Evolutionary conservation across 2,888 invertebrate species (phyloP), one percentile per base, ranked within the genome.

Genomic region (Doris montereyensis): DNA sequence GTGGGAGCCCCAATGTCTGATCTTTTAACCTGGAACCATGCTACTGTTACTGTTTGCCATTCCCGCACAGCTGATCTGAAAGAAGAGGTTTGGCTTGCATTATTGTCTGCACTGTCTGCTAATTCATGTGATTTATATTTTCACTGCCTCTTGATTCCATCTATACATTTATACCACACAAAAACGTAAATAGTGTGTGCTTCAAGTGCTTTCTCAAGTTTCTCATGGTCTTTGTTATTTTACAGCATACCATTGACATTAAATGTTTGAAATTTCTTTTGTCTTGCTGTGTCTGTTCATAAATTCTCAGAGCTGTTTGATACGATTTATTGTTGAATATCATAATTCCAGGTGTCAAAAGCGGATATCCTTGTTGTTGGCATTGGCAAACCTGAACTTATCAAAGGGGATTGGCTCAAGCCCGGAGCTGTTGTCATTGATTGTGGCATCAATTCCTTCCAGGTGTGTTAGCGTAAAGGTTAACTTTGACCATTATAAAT

Each of bases 301-400:
- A n/a, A n/a, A n/a, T n/a, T n/a, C n/a, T n/a, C n/a, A n/a, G n/a
- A n/a, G n/a, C n/a, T n/a, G n/a, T n/a, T n/a, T n/a, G n/a, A n/a
- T n/a, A n/a, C n/a, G n/a, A n/a, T n/a, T n/a, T n/a, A n/a, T n/a
- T n/a, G n/a, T n/a, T n/a, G n/a, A n/a, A n/a, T n/a, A n/a, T n/a
- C n/a, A n/a, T n/a, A n/a, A n/a, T 58, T 62, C 13, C 76, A 89
- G 89, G 87, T 86, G 3, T 81, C 80, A 28, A 81, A 83, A 84
- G 99, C 98, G 8, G 99, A 99, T 90, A 97, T 99, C 88, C 92
- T 99, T 75, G 96, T 99, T n/a, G 98, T 98, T 32, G 99, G 95
- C 0, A 97, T 99, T 87, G 99, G 99, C 0, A 94, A 94, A 86
- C 93, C 97, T 0, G 94, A 97, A 92, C 93, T 97, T 93, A 97